Base-by-base conservation (phyloP, 1,140 invertebrate species). In the Diachasma alloeum region DNA sequence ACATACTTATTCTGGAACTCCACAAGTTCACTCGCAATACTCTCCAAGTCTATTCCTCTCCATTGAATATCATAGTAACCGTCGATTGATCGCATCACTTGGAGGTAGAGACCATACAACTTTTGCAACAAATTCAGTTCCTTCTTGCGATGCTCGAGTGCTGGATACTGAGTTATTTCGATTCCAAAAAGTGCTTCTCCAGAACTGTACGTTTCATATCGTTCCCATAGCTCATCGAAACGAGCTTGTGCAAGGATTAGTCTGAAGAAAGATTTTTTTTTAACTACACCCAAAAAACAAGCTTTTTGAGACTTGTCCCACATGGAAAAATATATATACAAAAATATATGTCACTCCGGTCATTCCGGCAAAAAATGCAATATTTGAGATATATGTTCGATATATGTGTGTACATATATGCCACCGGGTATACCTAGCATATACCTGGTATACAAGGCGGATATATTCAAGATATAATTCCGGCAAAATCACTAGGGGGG, bases 81-180 rank as follows among this genome's bases (percentile, higher is more conserved):
- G 82, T 96, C 94, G 13, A 98, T 94, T 6, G 94, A 93, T 77
- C 94, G 93, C 88, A 96, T 94, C 2, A 98, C 96, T 83, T 93
- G 88, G 24, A 94, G 84, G 89, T 97, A 98, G 22, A 98, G 88
- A 0, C 89, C 86, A 77, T 94, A 98, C 72, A 97, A 87, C 85
- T 96, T 96, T 87, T 95, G 95, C 3, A 98, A 89, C 39, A 97
- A 91, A 86, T 94, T 94, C 74, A 97, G 92, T 86, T 97, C 95
- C 83, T 94, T 95, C 84, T 95, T 95, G 77, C 95, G 92, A 80
- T 94, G 91, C 72, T 94, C 90, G 26, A 97, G 85, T 74, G 93
- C 90, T 0, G 96, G 95, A 89, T 97, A 97, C 66, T 96, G 94
- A 0, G 94, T 94, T 0, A 94, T 91, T 74, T 93, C 92, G 81